Evolutionary conservation across 2,888 invertebrate species (phyloP).

Genomic region (Tineola bisselliella): DNA sequence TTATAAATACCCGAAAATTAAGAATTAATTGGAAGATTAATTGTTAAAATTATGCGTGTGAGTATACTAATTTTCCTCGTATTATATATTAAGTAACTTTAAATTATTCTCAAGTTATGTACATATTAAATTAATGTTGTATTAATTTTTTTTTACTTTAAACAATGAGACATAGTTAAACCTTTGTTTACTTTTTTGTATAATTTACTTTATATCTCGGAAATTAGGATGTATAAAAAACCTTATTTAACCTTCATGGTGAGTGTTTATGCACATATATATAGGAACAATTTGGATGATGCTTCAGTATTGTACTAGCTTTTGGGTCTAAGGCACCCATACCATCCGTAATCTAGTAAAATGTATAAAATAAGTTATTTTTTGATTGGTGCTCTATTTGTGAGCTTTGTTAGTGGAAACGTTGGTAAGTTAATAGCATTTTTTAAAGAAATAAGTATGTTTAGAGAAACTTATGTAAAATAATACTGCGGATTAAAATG

Average conservation of each 20-base stretch:
- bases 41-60: too few relatives aligned
- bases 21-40: too few relatives aligned
- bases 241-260: background rate
- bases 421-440: background rate
- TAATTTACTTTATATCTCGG: background rate
- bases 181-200: background rate
- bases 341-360: too few relatives aligned
- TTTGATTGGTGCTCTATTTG: background rate
- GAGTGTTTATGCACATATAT: background rate
- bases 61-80: too few relatives aligned
- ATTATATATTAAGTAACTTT: too few relatives aligned
- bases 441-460: too few relatives aligned
- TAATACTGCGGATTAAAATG: too few relatives aligned
- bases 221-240: background rate
- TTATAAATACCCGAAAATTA: too few relatives aligned
- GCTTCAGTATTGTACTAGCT: background rate
- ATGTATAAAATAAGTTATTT: background rate
- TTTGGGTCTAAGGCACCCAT: too few relatives aligned
- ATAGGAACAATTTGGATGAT: background rate
- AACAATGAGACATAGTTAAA: background rate
- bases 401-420: background rate
- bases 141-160: background rate
- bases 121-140: background rate
- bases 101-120: background rate
- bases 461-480: too few relatives aligned